Conservation (phyloP, 1,140 invertebrate genomes). For the Scaptomyza graminum region DNA sequence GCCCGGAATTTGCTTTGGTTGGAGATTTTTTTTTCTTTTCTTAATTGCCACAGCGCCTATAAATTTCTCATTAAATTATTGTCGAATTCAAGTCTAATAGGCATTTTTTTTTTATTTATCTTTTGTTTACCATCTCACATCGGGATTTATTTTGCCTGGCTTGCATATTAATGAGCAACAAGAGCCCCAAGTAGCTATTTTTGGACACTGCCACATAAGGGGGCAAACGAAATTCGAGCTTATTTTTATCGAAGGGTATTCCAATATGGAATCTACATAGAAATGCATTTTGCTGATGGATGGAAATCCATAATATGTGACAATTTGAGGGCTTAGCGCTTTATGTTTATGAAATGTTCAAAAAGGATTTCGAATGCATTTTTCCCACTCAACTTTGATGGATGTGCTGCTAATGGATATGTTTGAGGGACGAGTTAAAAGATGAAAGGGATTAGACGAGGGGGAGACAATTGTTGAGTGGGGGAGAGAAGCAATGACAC, state of each 20-base stretch:
- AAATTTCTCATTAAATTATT: conserved; percentile 75
- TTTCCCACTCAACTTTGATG: conserved; percentile 35
- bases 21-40: conserved; percentile 23
- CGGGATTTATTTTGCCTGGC: conserved; percentile 31
- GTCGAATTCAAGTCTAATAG: conserved; percentile 11
- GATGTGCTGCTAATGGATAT: conserved; percentile 65
- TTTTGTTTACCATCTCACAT: conserved; percentile 20
- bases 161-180: conserved; percentile 35
- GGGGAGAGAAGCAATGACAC: conserved; percentile 44
- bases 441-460: conserved; percentile 6
- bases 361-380: conserved; percentile 60
- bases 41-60: conserved; percentile 65
- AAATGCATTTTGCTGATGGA: conserved; percentile 39
- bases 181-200: conserved; percentile 46
- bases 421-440: conserved; percentile 19
- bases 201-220: conserved; percentile 39
- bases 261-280: background rate
- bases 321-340: conserved; percentile 61
- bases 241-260: conserved; percentile 13
- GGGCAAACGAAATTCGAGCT: conserved; percentile 6
- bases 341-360: conserved; percentile 73
- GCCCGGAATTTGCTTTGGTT: conserved; percentile 37
- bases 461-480: conserved; percentile 5
- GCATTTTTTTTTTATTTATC: conserved; percentile 1
- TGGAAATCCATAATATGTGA: conserved; percentile 53